Evolutionary conservation across 2,113 vertebrate species (phyloP), one percentile per base, ranked within the genome.

Genomic region (Corapipo altera): DNA sequence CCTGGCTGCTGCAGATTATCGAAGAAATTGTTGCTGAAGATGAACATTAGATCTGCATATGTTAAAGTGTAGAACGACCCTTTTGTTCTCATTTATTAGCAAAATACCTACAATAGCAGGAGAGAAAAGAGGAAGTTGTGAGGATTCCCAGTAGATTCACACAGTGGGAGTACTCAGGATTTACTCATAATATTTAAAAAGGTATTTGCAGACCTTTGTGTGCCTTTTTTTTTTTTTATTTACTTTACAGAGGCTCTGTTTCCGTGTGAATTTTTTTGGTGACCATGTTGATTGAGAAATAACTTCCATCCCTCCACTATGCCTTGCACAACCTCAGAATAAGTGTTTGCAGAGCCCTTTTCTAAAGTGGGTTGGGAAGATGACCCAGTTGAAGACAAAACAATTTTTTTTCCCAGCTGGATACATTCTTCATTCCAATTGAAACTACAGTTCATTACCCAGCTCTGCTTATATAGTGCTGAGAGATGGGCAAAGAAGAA

Each of bases 351-450:
- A 76, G 41, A 58, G 19, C 6, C 1, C 2, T 88, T 75, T 75
- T 69, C 41, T 88, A 4, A 52, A 88, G 37, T 39, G 72, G 13
- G 26, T 62, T 61, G 20, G 21, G 58, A 61, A 70, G 52, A 39
- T 58, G n/a, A 69, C 49, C 22, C 54, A 49, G 13, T 11, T 54
- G 37, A 91, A 93, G 74, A 83, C n/a, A 85, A 84, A 96, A n/a
- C 8, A 72, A 9, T 8, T 73, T 91, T 90, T 76, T 41, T 65
- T 69, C 44, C 24, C 17, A 70, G 39, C 17, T 81, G 49, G 33
- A 86, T 66, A 44, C 24, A 75, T 82, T 46, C 44, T 51, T 91
- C 22, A 23, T 41, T 89, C 9, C 27, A 35, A 16, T 62, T 83
- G n/a, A 84, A 66, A 88, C 57, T 54, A 19, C 2, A 3, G 11